These are phyloP conservation scores for Laticauda colubrina DNA, from an alignment of 2,113 vertebrate species.

Conservation along the genomic window DNA sequence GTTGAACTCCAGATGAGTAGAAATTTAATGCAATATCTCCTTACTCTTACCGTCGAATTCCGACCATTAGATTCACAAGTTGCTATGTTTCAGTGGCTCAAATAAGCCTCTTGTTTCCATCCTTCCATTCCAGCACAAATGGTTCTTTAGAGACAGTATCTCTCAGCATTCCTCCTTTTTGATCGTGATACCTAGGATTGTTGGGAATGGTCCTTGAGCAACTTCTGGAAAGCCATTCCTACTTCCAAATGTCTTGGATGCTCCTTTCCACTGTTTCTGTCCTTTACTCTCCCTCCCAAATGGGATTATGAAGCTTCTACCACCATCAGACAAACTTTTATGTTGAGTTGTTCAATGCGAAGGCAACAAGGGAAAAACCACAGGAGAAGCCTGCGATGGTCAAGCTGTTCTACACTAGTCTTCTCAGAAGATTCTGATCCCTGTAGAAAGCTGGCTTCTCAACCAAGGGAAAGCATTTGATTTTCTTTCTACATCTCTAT, in stretches of 20 bases:
- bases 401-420: not conserved
- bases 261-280: not conserved
- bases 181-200: not conserved
- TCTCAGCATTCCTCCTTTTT: not conserved
- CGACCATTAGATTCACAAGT: not conserved
- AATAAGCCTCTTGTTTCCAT: not conserved
- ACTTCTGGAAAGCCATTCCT: not conserved
- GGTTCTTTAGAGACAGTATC: not conserved
- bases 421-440: not conserved
- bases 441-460: not conserved
- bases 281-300: too few species aligned
- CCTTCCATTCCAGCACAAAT: not conserved
- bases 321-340: not conserved
- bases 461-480: not conserved
- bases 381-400: not conserved
- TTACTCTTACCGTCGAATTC: not conserved
- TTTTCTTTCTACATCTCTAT: not conserved
- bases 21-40: not conserved
- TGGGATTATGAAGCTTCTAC: not conserved
- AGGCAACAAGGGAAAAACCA: not conserved
- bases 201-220: not conserved
- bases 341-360: not conserved
- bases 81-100: not conserved
- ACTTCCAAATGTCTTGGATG: not conserved
- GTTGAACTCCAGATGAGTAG: not conserved